Evolutionary conservation across 2,113 vertebrate species (phyloP).

Genomic region (Podiceps cristatus): DNA sequence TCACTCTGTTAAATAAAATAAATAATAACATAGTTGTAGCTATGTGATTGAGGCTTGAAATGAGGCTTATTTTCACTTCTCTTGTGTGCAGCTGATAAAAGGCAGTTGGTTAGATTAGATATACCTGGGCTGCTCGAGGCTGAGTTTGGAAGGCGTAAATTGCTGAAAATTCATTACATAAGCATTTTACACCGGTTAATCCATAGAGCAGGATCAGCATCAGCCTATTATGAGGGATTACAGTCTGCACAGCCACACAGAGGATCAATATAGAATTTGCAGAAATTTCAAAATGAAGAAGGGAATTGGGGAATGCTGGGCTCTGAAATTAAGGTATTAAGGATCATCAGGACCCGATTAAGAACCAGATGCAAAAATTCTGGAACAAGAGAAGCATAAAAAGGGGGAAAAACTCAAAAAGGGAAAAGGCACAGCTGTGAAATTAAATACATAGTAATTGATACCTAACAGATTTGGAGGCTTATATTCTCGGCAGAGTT

Average conservation of each 20-base stretch:
- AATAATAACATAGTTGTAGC: slow-evolving; percentile 16
- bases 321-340: slow-evolving; percentile 34
- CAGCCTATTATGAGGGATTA: slow-evolving; percentile 45
- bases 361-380: slow-evolving; percentile 5
- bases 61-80: slow-evolving; percentile 46
- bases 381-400: not conserved
- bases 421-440: not conserved
- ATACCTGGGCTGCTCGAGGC: slow-evolving; percentile 31
- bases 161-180: slow-evolving; percentile 33
- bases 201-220: slow-evolving; percentile 41
- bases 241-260: not conserved
- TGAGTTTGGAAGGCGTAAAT: not conserved
- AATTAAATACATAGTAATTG: slow-evolving; percentile 37
- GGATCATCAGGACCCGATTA: slow-evolving; percentile 18
- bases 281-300: slow-evolving; percentile 29
- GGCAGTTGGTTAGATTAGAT: slow-evolving; percentile 16
- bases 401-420: not conserved
- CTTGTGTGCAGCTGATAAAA: slow-evolving; percentile 45
- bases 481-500: not conserved
- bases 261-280: slow-evolving; percentile 1
- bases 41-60: slow-evolving; percentile 13
- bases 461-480: not conserved
- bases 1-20: slow-evolving; percentile 2
- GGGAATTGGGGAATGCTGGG: not conserved
- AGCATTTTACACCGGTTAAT: slow-evolving; percentile 49